Evolutionary conservation across 2,888 invertebrate genomes (phyloP).

Genomic region (Microplitis deprimator): DNA sequence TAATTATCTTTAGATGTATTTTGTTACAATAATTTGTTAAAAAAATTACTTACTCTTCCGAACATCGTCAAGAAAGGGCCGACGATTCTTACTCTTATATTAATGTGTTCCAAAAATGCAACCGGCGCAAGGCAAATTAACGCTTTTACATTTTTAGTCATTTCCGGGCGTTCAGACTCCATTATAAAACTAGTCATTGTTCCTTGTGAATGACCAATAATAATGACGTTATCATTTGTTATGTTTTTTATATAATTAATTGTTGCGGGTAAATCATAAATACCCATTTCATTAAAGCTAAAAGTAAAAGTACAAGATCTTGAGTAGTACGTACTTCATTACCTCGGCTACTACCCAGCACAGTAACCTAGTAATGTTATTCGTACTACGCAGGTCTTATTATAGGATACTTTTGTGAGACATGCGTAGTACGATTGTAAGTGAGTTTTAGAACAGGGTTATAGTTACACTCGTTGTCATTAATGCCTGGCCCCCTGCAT

Average conservation of each 20-base stretch:
- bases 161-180: slow-evolving; percentile 77
- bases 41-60: neutral
- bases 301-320: neutral
- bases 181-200: slow-evolving; percentile 80
- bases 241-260: slow-evolving; percentile 80
- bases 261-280: slow-evolving; percentile 84
- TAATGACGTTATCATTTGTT: slow-evolving; percentile 79
- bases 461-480: too few relatives aligned
- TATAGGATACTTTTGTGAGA: too few relatives aligned
- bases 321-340: too few relatives aligned
- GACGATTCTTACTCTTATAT: too few relatives aligned
- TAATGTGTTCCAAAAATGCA: slow-evolving; percentile 73
- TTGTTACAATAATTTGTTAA: neutral
- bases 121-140: slow-evolving; percentile 82
- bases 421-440: too few relatives aligned
- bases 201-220: slow-evolving; percentile 87
- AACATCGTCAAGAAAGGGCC: neutral
- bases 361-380: too few relatives aligned
- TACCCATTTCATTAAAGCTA: slow-evolving; percentile 83
- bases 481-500: too few relatives aligned
- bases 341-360: too few relatives aligned
- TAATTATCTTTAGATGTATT: too few relatives aligned
- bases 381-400: too few relatives aligned
- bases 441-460: too few relatives aligned
- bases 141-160: slow-evolving; percentile 78